Base-by-base conservation (phyloP, 2,797 vertebrate species). In the Etheostoma perlongum region DNA sequence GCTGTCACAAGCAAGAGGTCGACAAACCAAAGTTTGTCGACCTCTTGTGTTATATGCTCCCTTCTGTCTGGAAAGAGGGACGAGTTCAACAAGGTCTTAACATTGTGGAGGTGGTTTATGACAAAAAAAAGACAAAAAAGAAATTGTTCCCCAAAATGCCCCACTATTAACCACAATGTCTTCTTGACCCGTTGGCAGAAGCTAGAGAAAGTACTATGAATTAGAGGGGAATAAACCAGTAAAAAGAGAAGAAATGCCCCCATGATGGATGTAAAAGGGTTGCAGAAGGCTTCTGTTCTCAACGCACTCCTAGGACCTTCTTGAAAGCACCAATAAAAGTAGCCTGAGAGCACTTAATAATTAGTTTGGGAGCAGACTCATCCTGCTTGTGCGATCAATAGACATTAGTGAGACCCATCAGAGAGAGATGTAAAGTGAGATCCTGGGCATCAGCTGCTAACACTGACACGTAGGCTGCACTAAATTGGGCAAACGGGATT, bases 311-410 rank as follows among this genome's bases (percentile, higher is more conserved):
- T 84, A 68, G 40, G 86, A 91, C 87, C 83, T 73, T 85, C 91
- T 93, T 93, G 91, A 94, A 93, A 95, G 93, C 93, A 86, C 68
- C 88, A 89, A 90, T 94, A 94, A 94, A 40, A 94, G 87, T 72
- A 88, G 89, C 87, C 85, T 88, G 83, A 89, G 92, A 94, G 93
- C 93, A 91, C 92, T 89, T 95, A 91, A 95, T 94, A 94, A 95
- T 95, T 92, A 93, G 92, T 92, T 93, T 89, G 83, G 87, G 92
- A 81, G 80, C 67, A 62, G 87, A 69, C 88, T 88, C 78, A 90
- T 92, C 89, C 93, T 85, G 91, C 86, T 86, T 74, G 33, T 72
- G 52, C 73, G 85, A 94, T 96, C 95, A 88, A 96, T 96, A 95
- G 86, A 84, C 93, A 95, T 96, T 95, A 95, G 93, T 81, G 79